A percentile compares a stretch with the other conserved stretches of the same genome.
Conservation (phyloP, 2,797 vertebrate species). For the Harpagifer antarcticus region DNA sequence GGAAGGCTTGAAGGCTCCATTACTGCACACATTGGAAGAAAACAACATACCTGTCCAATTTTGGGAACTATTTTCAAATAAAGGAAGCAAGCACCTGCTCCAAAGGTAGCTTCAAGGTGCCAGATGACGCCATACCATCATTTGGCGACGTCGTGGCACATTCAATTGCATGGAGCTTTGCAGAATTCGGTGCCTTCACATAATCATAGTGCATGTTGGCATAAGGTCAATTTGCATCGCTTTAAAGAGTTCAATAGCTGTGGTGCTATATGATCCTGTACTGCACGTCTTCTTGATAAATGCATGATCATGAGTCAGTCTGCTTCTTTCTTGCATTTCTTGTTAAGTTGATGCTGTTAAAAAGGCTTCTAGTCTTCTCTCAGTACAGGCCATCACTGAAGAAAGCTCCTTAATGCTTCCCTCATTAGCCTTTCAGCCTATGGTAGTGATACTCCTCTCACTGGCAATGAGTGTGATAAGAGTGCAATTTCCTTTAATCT, state of each 20-base stretch:
- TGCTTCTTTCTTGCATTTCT: slow-evolving; percentile 1
- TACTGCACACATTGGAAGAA: too few species aligned
- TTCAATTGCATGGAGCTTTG: too few species aligned
- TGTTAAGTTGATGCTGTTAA: slow-evolving; percentile 18
- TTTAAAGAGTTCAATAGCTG: slow-evolving; percentile 9
- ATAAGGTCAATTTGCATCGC: slow-evolving; percentile 16
- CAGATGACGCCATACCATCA: too few species aligned
- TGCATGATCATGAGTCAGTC: slow-evolving; percentile 3
- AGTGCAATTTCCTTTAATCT: slow-evolving; percentile 40
- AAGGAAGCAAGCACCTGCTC: too few species aligned
- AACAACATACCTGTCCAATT: too few species aligned
- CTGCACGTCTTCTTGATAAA: slow-evolving; percentile 7
- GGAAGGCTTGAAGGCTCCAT: too few species aligned
- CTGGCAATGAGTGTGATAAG: slow-evolving; percentile 32
- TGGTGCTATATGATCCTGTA: slow-evolving; percentile 23
- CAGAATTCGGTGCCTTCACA: not conserved
- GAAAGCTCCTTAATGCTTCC: slow-evolving; percentile 34
- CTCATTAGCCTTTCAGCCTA: slow-evolving; percentile 33
- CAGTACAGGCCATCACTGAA: not conserved
- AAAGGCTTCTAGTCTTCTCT: slow-evolving; percentile 16
- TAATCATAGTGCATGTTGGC: not conserved
- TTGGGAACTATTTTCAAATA: too few species aligned
- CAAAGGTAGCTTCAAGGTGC: too few species aligned
- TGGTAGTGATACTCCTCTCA: slow-evolving; percentile 18
- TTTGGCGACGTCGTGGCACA: too few species aligned